Conservation (phyloP, 2,888 invertebrate genomes). For the Callinectes sapidus region DNA sequence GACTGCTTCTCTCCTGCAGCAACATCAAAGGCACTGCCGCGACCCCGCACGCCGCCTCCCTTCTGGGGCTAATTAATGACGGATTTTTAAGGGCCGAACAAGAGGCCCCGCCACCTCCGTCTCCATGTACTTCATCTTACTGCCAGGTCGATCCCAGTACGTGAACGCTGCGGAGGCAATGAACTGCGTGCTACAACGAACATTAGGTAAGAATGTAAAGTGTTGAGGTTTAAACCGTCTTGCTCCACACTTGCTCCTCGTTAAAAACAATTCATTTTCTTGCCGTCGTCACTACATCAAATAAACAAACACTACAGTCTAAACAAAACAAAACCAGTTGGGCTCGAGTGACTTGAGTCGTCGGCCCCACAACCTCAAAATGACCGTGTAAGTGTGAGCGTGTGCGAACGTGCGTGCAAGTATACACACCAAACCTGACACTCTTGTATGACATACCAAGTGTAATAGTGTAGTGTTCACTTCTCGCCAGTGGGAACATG, state of each 20-base stretch:
- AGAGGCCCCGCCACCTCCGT: not conserved
- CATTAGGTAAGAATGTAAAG: not conserved
- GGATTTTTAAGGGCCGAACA: not conserved
- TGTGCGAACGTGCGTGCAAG: not conserved
- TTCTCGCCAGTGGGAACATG: not conserved
- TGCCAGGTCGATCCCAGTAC: not conserved
- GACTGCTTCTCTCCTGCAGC: not conserved
- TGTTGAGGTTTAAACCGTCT: not conserved
- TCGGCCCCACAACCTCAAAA: constrained; percentile 12
- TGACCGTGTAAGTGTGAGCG: not conserved
- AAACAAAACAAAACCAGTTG: not conserved
- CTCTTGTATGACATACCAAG: not conserved
- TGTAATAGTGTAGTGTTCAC: not conserved
- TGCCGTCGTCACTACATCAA: not conserved
- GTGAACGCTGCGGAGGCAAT: not conserved
- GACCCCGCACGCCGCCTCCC: constrained; percentile 5
- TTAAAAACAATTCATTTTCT: not conserved
- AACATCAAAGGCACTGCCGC: constrained; percentile 10
- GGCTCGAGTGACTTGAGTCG: not conserved
- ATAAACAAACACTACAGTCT: not conserved
- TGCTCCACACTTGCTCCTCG: not conserved
- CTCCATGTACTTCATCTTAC: not conserved
- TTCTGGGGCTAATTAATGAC: not conserved
- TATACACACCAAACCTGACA: not conserved
- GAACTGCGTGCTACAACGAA: not conserved